phyloP scores from a whole-genome alignment of 2,888 invertebrate species.

The Synanthedon tipuliformis region DNA sequence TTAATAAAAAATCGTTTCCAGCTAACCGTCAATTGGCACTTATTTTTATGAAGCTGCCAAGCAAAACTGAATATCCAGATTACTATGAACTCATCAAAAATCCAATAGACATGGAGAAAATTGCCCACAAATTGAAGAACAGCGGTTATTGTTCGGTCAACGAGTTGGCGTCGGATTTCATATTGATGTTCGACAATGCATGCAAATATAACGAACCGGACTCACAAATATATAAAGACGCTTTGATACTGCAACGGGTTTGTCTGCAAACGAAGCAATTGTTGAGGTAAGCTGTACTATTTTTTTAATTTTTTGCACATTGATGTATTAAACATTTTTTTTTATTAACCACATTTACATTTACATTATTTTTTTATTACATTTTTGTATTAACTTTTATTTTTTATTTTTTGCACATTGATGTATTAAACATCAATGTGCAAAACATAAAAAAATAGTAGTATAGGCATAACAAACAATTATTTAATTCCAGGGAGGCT shows the following conservation, averaged over 20 bases:
- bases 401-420: no score
- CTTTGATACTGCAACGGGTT: slow-evolving; percentile 89
- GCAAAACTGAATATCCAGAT: slow-evolving; percentile 93
- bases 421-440: no score
- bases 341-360: no score
- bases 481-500: slow-evolving; percentile 63
- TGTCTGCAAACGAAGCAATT: slow-evolving; percentile 93
- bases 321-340: no score
- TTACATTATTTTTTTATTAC: no score
- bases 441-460: no score
- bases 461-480: no score
- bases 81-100: slow-evolving; percentile 97
- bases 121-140: slow-evolving; percentile 86
- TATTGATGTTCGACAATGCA: slow-evolving; percentile 95
- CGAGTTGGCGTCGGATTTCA: slow-evolving; percentile 88
- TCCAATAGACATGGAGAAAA: slow-evolving; percentile 96
- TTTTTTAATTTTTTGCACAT: neutral
- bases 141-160: slow-evolving; percentile 83
- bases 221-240: slow-evolving; percentile 97
- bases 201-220: slow-evolving; percentile 98
- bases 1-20: slow-evolving; percentile 25
- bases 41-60: slow-evolving; percentile 95
- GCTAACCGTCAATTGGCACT: slow-evolving; percentile 90
- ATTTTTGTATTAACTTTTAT: no score
- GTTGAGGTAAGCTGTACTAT: slow-evolving; percentile 65